Percentiles rank a stretch among this genome's conserved stretches.
Evolutionary conservation across 1,140 invertebrate species (phyloP).

Genomic region (Orchestia grillus): DNA sequence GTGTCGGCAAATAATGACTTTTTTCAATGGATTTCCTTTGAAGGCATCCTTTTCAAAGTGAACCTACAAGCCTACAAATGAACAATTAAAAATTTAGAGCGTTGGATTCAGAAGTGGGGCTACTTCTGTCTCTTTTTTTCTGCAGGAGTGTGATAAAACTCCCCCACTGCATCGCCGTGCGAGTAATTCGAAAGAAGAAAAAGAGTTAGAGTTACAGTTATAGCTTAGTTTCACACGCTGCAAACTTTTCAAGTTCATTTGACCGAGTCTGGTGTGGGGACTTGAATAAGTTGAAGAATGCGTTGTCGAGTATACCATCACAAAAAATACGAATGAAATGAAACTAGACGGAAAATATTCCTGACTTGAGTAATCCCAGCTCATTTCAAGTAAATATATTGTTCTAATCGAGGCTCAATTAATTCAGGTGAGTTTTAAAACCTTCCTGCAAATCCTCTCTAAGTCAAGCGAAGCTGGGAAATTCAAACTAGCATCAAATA

Average conservation of each 20-base stretch:
- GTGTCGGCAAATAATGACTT: conserved; percentile 19
- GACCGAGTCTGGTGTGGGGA: not conserved
- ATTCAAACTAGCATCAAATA: too few species aligned
- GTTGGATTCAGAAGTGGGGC: not conserved
- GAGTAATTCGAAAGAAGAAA: not conserved
- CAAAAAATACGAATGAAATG: not conserved
- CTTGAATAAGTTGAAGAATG: not conserved
- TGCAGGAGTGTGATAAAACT: not conserved
- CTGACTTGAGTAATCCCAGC: not conserved
- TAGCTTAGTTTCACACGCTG: not conserved
- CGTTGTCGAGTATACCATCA: not conserved
- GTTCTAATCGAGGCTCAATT: not conserved
- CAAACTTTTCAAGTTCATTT: not conserved
- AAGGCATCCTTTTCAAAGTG: not conserved
- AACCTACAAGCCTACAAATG: not conserved
- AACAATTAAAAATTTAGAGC: not conserved
- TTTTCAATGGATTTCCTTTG: not conserved
- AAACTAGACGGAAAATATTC: not conserved
- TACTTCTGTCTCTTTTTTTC: not conserved
- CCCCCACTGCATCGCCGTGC: not conserved
- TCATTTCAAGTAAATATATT: not conserved
- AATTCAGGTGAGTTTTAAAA: not conserved
- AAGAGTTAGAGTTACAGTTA: not conserved
- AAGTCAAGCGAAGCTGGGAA: too few species aligned
- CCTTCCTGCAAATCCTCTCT: not conserved